phyloP scores from a whole-genome alignment of 2,113 vertebrate species.

The Sclerurus mexicanus region DNA sequence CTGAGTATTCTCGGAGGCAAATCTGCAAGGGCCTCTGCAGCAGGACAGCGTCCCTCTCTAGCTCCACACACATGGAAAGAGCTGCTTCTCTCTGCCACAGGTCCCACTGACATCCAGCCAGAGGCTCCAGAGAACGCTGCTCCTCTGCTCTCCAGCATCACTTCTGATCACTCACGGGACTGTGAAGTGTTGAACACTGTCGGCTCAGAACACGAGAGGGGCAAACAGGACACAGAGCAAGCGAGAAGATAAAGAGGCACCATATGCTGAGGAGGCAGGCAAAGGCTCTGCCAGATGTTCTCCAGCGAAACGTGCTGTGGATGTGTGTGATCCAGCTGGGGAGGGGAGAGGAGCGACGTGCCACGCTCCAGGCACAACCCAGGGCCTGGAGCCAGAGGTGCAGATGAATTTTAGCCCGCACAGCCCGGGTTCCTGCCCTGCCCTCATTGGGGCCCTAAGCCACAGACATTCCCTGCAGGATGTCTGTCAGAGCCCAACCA shows the following conservation, averaged over 20 bases:
- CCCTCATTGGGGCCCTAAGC: accelerated
- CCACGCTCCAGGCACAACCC: accelerated
- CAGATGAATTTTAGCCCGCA: neutral
- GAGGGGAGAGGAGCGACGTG: neutral
- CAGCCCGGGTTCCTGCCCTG: neutral
- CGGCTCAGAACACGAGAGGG: neutral
- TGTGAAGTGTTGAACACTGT: accelerated
- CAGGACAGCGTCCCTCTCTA: neutral
- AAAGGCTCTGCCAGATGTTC: neutral
- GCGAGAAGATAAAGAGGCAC: neutral
- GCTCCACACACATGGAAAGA: neutral
- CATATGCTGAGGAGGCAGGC: neutral
- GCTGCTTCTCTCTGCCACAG: neutral
- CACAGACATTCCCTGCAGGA: neutral
- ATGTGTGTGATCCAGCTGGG: neutral
- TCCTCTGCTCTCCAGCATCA: accelerated
- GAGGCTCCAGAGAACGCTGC: neutral
- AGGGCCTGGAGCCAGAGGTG: neutral
- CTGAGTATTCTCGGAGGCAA: neutral
- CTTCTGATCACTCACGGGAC: accelerated
- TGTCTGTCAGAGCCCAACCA: accelerated
- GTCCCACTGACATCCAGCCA: neutral
- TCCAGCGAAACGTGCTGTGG: neutral
- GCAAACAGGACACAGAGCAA: neutral
- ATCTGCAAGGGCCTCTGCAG: neutral